Evolutionary conservation across 2,797 vertebrate species (phyloP).

Genomic region (Sebastolobus alascanus): DNA sequence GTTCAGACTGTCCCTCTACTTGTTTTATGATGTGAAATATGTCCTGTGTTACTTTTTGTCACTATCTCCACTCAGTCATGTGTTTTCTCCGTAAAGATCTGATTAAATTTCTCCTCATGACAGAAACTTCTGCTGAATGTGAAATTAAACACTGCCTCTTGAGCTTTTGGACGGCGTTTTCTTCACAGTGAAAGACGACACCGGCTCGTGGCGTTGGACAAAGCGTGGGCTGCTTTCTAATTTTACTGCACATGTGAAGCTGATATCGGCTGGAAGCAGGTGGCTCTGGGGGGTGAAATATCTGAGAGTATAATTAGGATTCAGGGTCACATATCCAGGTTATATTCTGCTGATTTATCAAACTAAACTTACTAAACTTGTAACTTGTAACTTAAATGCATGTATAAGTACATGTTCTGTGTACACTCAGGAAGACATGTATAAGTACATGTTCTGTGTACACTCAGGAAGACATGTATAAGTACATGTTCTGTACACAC

Average conservation of each 20-base stretch:
- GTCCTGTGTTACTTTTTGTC: too few relatives aligned
- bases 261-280: conserved; percentile 9
- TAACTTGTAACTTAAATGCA: too few relatives aligned
- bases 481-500: too few relatives aligned
- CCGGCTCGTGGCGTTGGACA: background rate
- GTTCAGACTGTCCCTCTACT: too few relatives aligned
- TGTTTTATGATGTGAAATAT: too few relatives aligned
- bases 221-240: conserved; percentile 42
- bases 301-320: conserved; percentile 19
- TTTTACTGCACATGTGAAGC: conserved; percentile 26
- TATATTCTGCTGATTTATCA: conserved; percentile 6
- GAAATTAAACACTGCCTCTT: conserved; percentile 14
- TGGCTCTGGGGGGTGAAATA: background rate
- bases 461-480: too few relatives aligned
- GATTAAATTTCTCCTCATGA: background rate
- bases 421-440: too few relatives aligned
- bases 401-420: too few relatives aligned
- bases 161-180: background rate
- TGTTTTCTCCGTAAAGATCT: too few relatives aligned
- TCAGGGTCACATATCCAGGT: background rate
- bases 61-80: too few relatives aligned
- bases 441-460: too few relatives aligned
- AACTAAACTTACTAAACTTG: too few relatives aligned
- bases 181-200: background rate
- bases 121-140: background rate